Evolutionary conservation across 1,140 invertebrate genomes (phyloP).

Genomic region (Popillia japonica): DNA sequence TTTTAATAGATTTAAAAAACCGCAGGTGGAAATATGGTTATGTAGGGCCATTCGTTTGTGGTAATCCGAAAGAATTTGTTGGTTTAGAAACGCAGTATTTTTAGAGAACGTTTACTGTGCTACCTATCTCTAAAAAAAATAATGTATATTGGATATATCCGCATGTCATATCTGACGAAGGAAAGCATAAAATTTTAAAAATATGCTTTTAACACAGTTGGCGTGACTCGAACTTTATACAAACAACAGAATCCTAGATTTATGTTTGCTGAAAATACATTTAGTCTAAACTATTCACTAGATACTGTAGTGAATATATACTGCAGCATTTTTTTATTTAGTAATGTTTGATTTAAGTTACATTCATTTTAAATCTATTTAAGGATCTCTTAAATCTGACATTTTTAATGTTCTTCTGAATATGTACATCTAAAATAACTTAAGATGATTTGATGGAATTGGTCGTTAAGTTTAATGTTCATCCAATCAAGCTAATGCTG

Average conservation of each 20-base stretch:
- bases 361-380: too few relatives aligned
- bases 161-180: constrained; percentile 2
- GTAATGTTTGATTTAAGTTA: too few relatives aligned
- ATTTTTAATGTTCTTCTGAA: too few relatives aligned
- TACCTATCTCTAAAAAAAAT: neutral
- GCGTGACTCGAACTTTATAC: neutral
- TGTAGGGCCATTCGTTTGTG: too few relatives aligned
- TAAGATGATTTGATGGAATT: too few relatives aligned
- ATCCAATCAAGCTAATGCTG: too few relatives aligned
- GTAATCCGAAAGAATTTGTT: too few relatives aligned
- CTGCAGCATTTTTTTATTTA: too few relatives aligned
- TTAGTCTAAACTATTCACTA: neutral
- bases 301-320: neutral
- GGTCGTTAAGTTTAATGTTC: too few relatives aligned
- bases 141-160: neutral
- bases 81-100: neutral
- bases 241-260: neutral
- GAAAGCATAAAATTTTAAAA: constrained; percentile 16
- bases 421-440: too few relatives aligned
- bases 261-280: neutral
- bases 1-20: neutral
- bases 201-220: constrained; percentile 10
- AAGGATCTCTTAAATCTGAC: too few relatives aligned
- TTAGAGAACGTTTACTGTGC: neutral
- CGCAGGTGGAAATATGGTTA: too few relatives aligned